Evolutionary conservation across 1,140 invertebrate genomes (phyloP).

Genomic region (Patella vulgata): DNA sequence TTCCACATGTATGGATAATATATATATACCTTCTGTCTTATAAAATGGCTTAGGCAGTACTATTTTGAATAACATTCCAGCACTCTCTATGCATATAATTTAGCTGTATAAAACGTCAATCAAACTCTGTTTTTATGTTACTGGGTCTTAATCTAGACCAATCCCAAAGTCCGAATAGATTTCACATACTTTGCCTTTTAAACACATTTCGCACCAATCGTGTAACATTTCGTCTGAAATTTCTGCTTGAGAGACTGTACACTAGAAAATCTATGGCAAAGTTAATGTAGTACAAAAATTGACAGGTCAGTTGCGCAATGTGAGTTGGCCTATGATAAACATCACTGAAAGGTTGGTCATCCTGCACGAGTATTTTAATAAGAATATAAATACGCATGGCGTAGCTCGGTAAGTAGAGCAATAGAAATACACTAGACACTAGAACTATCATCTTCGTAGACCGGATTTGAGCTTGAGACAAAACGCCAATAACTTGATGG

Average conservation of each 20-base stretch:
- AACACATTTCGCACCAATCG: constrained; percentile 16
- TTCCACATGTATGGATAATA: too few species aligned
- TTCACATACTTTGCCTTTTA: too few species aligned
- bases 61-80: too few species aligned
- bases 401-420: constrained; percentile 78
- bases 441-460: constrained; percentile 85
- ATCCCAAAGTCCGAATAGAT: too few species aligned
- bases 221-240: constrained; percentile 33
- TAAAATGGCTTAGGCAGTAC: too few species aligned
- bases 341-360: background rate
- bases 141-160: too few species aligned
- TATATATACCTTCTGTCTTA: too few species aligned
- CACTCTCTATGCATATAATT: too few species aligned
- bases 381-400: constrained; percentile 58
- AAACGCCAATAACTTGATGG: constrained; percentile 18
- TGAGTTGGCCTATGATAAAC: constrained; percentile 14
- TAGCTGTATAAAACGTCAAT: too few species aligned
- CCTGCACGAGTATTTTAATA: constrained; percentile 35
- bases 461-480: constrained; percentile 72
- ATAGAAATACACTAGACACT: constrained; percentile 83
- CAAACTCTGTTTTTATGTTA: too few species aligned
- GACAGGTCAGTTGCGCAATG: constrained; percentile 47
- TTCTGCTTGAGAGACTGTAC: constrained; percentile 69
- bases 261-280: constrained; percentile 89
- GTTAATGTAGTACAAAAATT: constrained; percentile 77